phyloP scores from a whole-genome alignment of 2,888 invertebrate genomes.

The Zelleria hepariella region DNA sequence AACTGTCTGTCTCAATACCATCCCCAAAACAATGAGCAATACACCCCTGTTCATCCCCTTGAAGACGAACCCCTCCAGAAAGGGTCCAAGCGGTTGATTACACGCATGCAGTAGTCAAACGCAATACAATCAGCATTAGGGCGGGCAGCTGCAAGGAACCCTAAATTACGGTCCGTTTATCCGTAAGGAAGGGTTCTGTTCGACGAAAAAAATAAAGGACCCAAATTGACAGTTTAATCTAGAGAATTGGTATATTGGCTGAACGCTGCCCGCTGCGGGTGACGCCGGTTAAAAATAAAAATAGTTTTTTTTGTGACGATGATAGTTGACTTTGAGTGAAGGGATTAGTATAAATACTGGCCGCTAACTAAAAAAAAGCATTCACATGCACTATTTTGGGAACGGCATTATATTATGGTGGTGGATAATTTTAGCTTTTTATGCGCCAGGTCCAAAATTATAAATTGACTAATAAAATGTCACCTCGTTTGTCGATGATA shows the following conservation, averaged over 20 bases:
- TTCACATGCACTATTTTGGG: not conserved
- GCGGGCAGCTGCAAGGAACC: constrained; percentile 56
- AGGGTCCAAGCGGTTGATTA: not conserved
- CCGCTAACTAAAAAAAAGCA: not conserved
- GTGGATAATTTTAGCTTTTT: no score
- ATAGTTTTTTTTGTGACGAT: not conserved
- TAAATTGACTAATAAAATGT: not conserved
- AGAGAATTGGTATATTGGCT: constrained; percentile 30
- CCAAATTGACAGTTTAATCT: constrained; percentile 63
- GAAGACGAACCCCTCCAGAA: not conserved
- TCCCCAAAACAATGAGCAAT: not conserved
- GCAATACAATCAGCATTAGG: constrained; percentile 68
- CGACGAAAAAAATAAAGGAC: constrained; percentile 21
- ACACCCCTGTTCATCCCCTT: not conserved
- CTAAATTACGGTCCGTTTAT: constrained; percentile 59
- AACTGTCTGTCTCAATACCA: not conserved
- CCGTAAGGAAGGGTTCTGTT: constrained; percentile 40
- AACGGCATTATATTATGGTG: no score
- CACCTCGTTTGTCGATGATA: not conserved
- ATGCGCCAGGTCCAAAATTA: no score
- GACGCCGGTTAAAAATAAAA: not conserved
- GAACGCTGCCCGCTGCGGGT: not conserved
- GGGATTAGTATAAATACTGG: no score
- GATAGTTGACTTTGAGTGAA: not conserved
- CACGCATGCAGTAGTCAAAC: constrained; percentile 17